phyloP scores from a whole-genome alignment of 2,888 invertebrate genomes.

The Eupithecia dodoneata region DNA sequence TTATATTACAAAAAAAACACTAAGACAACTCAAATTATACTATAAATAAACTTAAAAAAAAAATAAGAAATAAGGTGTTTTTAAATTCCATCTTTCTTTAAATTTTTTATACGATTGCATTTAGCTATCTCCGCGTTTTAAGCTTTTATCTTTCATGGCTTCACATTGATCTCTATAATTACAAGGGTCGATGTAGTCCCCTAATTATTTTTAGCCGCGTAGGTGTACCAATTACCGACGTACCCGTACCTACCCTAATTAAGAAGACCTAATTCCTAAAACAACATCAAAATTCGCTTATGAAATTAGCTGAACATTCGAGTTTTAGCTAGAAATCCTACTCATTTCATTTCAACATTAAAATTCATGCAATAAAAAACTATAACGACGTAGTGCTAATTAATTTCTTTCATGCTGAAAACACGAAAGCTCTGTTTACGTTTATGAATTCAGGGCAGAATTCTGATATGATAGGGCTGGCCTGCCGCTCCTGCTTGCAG shows the following conservation, averaged over 20 bases:
- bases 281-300: not conserved
- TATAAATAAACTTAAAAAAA: too few species aligned
- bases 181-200: too few species aligned
- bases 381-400: conserved; percentile 16
- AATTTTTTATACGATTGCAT: too few species aligned
- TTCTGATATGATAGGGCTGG: conserved; percentile 26
- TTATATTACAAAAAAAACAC: too few species aligned
- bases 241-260: not conserved
- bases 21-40: too few species aligned
- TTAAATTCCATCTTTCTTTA: too few species aligned
- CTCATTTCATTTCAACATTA: not conserved
- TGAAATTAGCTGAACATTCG: conserved; percentile 3
- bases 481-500: not conserved
- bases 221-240: not conserved
- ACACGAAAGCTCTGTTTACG: conserved; percentile 27
- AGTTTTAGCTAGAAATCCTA: not conserved
- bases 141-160: too few species aligned
- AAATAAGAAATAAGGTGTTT: too few species aligned
- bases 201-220: not conserved
- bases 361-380: conserved; percentile 6
- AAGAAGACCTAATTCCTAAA: not conserved
- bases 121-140: too few species aligned
- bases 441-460: conserved; percentile 27
- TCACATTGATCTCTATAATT: too few species aligned
- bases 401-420: conserved; percentile 30